Base-by-base conservation (phyloP, 2,888 invertebrate species). In the Pristionchus arcanus region DNA sequence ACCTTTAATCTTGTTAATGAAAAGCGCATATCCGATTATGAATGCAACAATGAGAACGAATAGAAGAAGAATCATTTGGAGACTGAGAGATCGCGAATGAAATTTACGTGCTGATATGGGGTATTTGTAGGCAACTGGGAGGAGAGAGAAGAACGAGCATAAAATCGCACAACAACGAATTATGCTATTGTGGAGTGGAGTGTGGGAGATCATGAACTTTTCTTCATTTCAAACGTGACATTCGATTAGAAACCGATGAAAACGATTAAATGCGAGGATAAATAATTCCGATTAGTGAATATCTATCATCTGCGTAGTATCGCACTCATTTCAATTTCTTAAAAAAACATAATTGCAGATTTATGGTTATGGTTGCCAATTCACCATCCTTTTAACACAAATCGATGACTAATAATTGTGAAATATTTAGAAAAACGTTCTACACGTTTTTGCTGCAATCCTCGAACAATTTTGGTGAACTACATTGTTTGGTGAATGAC, bases 1-100 rank as follows among this genome's bases (percentile, higher is more conserved):
- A 81, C 81, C 81, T 81, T 81, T 81, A 5, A 42, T 25, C n/a
- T 25, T 21, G 25, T 81, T 81, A n/a, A 81, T 81, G 53, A 81
- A 49, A 1, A 81, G 42, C 13, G 49, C 21, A 28, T 81, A 81
- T n/a, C 81, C 21, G 16, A 49, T 28, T 7, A 81, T 4, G 11
- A 28, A 11, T 21, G 49, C 31, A 25, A 81, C 15, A 34, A 15
- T 34, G 13, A 74, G 71, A 34, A 74, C n/a, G 34, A 74, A 34
- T 9, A 74, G 71, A 34, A 31, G 31, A 11, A 74, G 5, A 37
- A 74, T 31, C 71, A 74, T 74, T 9, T 42, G 42, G 42, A 42
- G 42, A 42, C 71, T 74, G 34, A 37, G 31, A 74, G 25, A 59
- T 9, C 59, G 19, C 4, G 16, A 21, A 59, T 21, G 16, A 59